phyloP scores from a whole-genome alignment of 2,113 vertebrate genomes.

The Neotragus pygmaeus region DNA sequence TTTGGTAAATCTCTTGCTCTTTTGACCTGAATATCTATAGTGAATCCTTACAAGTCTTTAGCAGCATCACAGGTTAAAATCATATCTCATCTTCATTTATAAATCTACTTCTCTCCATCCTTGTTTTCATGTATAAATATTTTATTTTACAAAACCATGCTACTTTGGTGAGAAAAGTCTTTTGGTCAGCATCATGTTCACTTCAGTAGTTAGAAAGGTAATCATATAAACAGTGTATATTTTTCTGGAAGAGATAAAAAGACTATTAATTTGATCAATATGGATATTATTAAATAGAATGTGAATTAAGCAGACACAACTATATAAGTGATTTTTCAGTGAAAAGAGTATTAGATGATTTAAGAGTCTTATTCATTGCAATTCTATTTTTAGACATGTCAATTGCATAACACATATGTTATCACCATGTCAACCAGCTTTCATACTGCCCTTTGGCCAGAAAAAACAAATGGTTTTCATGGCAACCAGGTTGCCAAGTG shows the following conservation, averaged over 20 bases:
- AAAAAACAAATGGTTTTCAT: conserved; percentile 16
- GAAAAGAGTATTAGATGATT: conserved; percentile 4
- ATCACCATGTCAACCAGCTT: conserved; percentile 23
- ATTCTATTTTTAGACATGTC: conserved; percentile 27
- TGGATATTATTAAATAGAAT: background rate
- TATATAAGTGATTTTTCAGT: background rate
- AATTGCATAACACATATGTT: conserved; percentile 37
- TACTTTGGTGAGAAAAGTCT: background rate
- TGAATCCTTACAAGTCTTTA: conserved; percentile 41
- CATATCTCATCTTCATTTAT: conserved; percentile 30
- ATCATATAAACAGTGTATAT: background rate
- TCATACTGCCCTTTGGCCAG: conserved; percentile 27
- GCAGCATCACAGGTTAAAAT: conserved; percentile 5
- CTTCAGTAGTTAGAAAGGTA: background rate
- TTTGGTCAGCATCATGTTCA: background rate
- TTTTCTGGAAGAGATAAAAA: conserved; percentile 6
- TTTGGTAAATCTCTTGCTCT: conserved; percentile 59
- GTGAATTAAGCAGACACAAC: background rate
- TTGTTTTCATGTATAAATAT: conserved; percentile 8
- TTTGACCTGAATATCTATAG: conserved; percentile 54
- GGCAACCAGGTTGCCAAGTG: background rate
- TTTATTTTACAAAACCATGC: background rate
- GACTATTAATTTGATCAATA: background rate
- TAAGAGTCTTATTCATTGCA: background rate
- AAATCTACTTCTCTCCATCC: background rate